Base-by-base conservation (phyloP, 2,113 vertebrate species). In the Hydrochoerus hydrochaeris region DNA sequence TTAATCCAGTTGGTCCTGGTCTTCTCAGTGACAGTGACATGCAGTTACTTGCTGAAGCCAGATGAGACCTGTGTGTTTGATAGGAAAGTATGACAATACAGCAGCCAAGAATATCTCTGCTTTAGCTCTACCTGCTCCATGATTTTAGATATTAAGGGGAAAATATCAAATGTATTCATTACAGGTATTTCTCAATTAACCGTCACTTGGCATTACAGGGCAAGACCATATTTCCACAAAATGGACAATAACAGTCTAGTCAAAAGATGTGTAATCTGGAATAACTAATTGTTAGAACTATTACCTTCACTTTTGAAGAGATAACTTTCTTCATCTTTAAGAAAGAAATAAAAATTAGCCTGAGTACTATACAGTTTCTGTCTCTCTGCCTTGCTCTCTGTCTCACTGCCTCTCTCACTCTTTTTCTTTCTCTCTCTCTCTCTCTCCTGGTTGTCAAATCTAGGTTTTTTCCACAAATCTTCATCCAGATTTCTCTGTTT, bases 21-120 rank as follows among this genome's bases (percentile, higher is more conserved):
- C 0, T 1, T n/a, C 1, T 3, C 5, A 26, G 0, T n/a, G 28
- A 49, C 4, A n/a, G 13, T 46, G 10, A 41, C 24, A 73, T 35
- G 5, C 5, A 75, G 13, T 49, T 88, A 14, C 10, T 28, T 28
- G 35, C 0, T 38, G 28, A 85, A 32, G 2, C 38, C 67, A 2
- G 1, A 16, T 7, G 26, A 4, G 12, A 67, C 26, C 0, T 28
- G 17, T 24, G 1, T 0, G 2, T 3, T 17, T 67, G 30, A 9
- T 8, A 57, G 28, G 5, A 3, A 49, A 28, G 3, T 54, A 6
- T 22, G 7, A 3, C 2, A 19, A 41, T 8, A 0, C 22, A 32
- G 26, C 12, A 58, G 3, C 19, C 22, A 91, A 13, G 11, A 82
- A 22, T 30, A 58, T 0, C 1, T 44, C 13, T 75, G 6, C 1